Base-by-base conservation (phyloP, 2,888 invertebrate genomes). In the Sphecodes monilicornis region DNA sequence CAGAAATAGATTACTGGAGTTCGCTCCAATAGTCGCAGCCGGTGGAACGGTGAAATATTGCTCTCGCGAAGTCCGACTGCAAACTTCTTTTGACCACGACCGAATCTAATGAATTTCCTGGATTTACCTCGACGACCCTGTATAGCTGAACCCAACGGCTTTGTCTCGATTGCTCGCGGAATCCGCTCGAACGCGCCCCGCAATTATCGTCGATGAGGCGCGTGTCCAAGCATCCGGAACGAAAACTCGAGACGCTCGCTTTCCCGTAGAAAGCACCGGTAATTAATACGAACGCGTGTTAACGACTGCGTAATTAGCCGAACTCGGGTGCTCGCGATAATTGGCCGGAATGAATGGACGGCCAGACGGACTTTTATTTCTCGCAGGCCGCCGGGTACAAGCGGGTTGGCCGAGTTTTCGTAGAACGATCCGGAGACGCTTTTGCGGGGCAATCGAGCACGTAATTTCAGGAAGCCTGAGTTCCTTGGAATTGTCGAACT, bases 251-350 rank as follows among this genome's bases (percentile, higher is more conserved):
- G 64, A 32, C 64, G 54, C 80, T 69, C 43, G 69, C 60, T 54
- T 80, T 76, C 26, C 80, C 60, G 46, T 57, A 41, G 54, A 78
- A 66, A 73, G 29, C 29, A 50, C 32, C 11, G 75, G 41, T 54
- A 64, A 81, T 76, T 66, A 72, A 70, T 57, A 60, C 68, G 41
- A 32, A 70, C 43, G 84, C 73, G 66, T 50, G 75, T 68, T 80
- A 80, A 86, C 77, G 75, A 74, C 26, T 46, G 11, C 69, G 43
- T 84, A 86, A 86, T 86, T 85, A 78, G 73, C 46, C 68, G 73
- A 76, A 76, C 57, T 39, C 60, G 43, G 64, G 36, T 76, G 64
- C 32, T n/a, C 70, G 69, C 41, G 75, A 85, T 85, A 85, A 85
- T 85, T 85, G 60, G 46, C 54, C 69, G 41, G 54, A 46, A 71